phyloP scores from a whole-genome alignment of 1,140 invertebrate genomes.

The Whitmania pigra region DNA sequence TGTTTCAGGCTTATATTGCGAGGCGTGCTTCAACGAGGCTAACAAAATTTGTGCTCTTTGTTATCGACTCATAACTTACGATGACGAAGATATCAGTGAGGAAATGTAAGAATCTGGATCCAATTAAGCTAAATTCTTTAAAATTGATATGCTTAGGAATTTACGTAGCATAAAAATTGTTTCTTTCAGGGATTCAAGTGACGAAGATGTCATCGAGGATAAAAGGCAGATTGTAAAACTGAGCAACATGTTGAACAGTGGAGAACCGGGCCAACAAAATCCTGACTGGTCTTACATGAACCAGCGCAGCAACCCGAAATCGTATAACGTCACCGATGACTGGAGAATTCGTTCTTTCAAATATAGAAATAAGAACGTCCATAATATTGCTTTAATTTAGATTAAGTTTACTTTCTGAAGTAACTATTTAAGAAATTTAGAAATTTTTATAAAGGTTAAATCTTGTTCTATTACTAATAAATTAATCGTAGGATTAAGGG shows the following conservation, averaged over 20 bases:
- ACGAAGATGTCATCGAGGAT: neutral
- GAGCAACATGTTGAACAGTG: slow-evolving; percentile 7
- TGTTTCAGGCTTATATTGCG: slow-evolving; percentile 3
- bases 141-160: too few relatives aligned
- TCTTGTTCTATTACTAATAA: too few relatives aligned
- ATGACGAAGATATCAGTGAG: slow-evolving; percentile 12
- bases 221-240: slow-evolving; percentile 5
- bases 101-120: neutral
- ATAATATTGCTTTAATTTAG: too few relatives aligned
- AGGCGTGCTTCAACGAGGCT: neutral
- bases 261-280: neutral
- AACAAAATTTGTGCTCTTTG: slow-evolving; percentile 13
- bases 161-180: too few relatives aligned
- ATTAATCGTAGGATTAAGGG: too few relatives aligned
- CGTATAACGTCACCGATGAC: too few relatives aligned
- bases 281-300: slow-evolving; percentile 8
- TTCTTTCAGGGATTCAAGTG: neutral
- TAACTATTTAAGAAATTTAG: too few relatives aligned
- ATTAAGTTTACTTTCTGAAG: too few relatives aligned
- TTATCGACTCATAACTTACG: neutral
- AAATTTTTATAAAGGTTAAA: too few relatives aligned
- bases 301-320: neutral
- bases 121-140: neutral
- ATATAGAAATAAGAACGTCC: too few relatives aligned
- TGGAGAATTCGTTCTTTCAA: too few relatives aligned